Base-by-base conservation (phyloP, 1,140 invertebrate genomes). In the Chelonus insularis region DNA sequence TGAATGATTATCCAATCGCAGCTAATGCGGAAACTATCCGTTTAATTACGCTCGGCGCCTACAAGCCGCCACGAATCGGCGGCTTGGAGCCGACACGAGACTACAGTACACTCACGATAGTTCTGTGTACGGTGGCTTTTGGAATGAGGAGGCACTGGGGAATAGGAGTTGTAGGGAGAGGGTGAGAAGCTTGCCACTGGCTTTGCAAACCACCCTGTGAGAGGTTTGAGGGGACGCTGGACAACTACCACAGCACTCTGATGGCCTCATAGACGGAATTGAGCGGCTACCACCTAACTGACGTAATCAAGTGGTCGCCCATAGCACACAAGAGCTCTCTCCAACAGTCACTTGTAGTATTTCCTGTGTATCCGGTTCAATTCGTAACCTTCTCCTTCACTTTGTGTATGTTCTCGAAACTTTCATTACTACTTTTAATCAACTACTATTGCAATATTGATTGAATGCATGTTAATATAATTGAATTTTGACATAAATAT, bases 21-120 rank as follows among this genome's bases (percentile, higher is more conserved):
- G 73, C 76, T 79, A 80, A 80, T 78, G 78, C 77, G 77, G 72
- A 78, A 78, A 78, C 73, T 75, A 77, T 79, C 76, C 77, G 75
- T 79, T 79, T 79, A 79, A 81, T 81, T 81, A 79, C 75, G 75
- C 77, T 73, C 76, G 75, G 72, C 73, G 72, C 68, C 69, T 74
- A 51, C 66, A 64, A 73, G 73, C 64, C 74, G 66, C 64, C 67
- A 68, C 65, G 68, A 67, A 67, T 61, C 67, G 69, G 63, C 64
- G 75, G 72, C 66, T 74, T 69, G 65, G 68, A 68, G 67, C 68
- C 70, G 64, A 51, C 48, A 34, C 29, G 29, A 41, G 25, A 29
- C 25, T 29, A 29, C 25, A 29, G 25, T 29, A 29, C 7, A 29
- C 25, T 29, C 25, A 29, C 25, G 25, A 29, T 29, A 29, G 21